Base-by-base conservation (phyloP, 1,140 invertebrate genomes). In the Cyclina sinensis region DNA sequence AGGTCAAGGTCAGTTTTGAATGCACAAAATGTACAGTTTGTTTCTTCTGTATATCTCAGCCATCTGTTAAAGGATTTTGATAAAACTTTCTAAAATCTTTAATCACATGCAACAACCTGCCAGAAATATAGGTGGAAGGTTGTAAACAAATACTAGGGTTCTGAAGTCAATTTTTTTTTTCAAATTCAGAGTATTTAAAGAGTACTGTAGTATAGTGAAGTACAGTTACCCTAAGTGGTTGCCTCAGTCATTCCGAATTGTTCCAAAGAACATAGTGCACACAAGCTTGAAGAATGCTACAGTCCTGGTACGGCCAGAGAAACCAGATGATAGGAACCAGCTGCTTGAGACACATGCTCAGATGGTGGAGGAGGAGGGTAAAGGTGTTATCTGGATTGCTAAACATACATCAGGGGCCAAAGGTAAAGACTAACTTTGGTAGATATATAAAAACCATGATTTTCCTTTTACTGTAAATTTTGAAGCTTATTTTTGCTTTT, bases 351-450 rank as follows among this genome's bases (percentile, higher is more conserved):
- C 54, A 35, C 51, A 86, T 59, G 27, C 68, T 2, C 54, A 46
- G 4, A 54, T 90, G 46, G 54, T 62, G 9, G 37, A 59, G 46
- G 85, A 88, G 30, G 87, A 89, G 57, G 80, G 74, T 1, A 90
- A 88, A 62, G 24, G 12, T 62, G 62, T 89, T 0, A 84, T 90
- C n/a, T 93, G 93, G 93, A 93, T 93, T 74, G 92, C 90, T 11
- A 93, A 93, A 80, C 86, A 86, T 83, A 86, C 93, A 16, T 80
- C 90, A 68, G 93, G 93, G 14, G 85, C 93, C 16, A 93, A 93
- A 90, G 93, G 93, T 91, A 80, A 48, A 48, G 11, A 24, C 54
- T 5, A n/a, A 59, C 54, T 59, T 59, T 21, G 24, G n/a, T n/a
- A n/a, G n/a, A n/a, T n/a, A n/a, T n/a, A n/a, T n/a, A n/a, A n/a